Conservation (phyloP, 2,113 vertebrate genomes). For the Petroica traversi region DNA sequence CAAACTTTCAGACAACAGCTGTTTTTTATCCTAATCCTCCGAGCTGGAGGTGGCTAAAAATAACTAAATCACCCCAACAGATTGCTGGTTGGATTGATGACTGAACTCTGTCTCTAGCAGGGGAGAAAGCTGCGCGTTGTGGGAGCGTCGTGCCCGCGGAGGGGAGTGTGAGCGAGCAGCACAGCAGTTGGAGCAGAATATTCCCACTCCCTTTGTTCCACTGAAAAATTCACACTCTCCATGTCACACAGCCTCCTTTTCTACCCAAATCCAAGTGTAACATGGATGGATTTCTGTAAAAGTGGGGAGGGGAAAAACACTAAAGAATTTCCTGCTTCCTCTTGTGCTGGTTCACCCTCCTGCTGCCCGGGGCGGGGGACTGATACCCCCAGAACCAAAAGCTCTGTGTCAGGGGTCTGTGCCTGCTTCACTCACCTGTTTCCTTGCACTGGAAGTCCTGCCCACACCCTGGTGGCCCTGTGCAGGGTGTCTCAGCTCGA, state of each 20-base stretch:
- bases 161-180: not conserved
- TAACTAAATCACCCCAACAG: constrained; percentile 34
- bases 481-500: constrained; percentile 54
- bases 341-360: not conserved
- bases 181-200: not conserved
- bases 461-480: constrained; percentile 73
- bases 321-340: not conserved
- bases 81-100: constrained; percentile 18
- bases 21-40: not conserved
- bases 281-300: not conserved
- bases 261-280: not conserved
- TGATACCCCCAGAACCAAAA: not conserved
- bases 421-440: constrained; percentile 72
- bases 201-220: not conserved
- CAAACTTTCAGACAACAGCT: not conserved
- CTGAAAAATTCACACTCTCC: constrained; percentile 1
- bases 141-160: not conserved
- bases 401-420: not conserved
- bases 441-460: constrained; percentile 82
- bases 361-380: fast-evolving
- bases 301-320: fast-evolving
- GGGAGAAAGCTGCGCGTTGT: not conserved
- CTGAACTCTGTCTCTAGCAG: not conserved
- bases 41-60: constrained; percentile 30
- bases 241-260: not conserved